These are phyloP conservation scores for Arenaria interpres DNA, from an alignment of 2,113 vertebrate species.

Conservation along the genomic window DNA sequence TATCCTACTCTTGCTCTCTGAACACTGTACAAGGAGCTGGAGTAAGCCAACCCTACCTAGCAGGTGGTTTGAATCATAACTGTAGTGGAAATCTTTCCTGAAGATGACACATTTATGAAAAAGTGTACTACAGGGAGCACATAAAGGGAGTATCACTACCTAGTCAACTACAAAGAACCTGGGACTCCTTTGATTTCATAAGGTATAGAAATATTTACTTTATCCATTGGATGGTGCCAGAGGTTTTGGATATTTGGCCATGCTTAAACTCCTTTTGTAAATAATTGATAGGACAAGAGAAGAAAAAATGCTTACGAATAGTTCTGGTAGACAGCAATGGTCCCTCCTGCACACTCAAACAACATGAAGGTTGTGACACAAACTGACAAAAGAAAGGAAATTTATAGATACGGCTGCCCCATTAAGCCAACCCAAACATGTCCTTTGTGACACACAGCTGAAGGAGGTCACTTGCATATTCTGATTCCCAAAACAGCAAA, in stretches of 20 bases:
- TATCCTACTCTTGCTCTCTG: background rate
- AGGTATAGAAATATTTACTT: conserved; percentile 12
- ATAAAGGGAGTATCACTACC: background rate
- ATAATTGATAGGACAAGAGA: conserved; percentile 8
- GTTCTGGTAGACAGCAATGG: background rate
- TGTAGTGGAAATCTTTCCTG: background rate
- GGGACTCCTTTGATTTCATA: background rate
- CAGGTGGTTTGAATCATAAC: background rate
- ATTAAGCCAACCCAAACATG: conserved; percentile 52
- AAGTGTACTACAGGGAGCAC: background rate
- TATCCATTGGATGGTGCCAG: background rate
- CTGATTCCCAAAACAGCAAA: conserved; percentile 1
- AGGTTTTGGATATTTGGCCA: background rate
- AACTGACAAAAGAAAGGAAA: conserved; percentile 59
- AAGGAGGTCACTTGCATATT: conserved; percentile 14
- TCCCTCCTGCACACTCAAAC: background rate
- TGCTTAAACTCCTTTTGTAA: conserved; percentile 7
- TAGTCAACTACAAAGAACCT: background rate
- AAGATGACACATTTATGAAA: background rate
- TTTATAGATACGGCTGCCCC: background rate
- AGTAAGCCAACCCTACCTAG: background rate
- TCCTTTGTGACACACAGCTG: background rate
- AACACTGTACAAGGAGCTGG: background rate
- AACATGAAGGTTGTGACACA: conserved; percentile 28
- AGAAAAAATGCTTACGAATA: background rate